phyloP scores from a whole-genome alignment of 2,888 invertebrate genomes.

The Zygogramma bicolorata region DNA sequence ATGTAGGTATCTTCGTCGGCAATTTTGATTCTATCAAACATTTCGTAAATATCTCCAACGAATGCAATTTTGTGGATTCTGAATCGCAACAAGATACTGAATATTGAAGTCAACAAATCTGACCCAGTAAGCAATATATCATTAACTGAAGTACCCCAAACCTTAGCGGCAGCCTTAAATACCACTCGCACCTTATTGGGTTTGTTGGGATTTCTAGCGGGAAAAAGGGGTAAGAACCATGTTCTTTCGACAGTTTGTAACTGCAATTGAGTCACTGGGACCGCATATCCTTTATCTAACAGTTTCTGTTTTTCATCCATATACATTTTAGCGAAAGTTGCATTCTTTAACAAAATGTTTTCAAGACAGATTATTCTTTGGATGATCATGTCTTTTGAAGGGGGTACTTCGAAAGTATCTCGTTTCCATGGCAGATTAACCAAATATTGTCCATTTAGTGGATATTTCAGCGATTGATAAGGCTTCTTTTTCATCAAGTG shows the following conservation, averaged over 20 bases:
- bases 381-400: neutral
- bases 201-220: neutral
- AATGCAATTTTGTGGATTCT: constrained; percentile 13
- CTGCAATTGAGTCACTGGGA: neutral
- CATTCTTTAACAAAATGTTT: neutral
- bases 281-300: neutral
- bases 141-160: neutral
- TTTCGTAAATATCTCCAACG: constrained; percentile 8
- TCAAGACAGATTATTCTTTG: too few species aligned
- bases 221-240: neutral
- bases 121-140: neutral
- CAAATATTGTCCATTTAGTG: neutral
- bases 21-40: too few species aligned
- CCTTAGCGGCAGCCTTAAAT: neutral
- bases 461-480: neutral
- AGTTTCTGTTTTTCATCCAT: too few species aligned
- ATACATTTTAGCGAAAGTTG: neutral
- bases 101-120: neutral
- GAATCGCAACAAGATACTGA: too few species aligned
- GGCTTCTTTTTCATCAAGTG: too few species aligned
- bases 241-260: neutral
- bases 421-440: neutral
- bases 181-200: constrained; percentile 3
- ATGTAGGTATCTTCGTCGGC: too few species aligned
- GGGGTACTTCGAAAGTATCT: neutral